These are phyloP conservation scores for Didymodactylos carnosus DNA, from an alignment of 2,888 invertebrate species.

Conservation along the genomic window DNA sequence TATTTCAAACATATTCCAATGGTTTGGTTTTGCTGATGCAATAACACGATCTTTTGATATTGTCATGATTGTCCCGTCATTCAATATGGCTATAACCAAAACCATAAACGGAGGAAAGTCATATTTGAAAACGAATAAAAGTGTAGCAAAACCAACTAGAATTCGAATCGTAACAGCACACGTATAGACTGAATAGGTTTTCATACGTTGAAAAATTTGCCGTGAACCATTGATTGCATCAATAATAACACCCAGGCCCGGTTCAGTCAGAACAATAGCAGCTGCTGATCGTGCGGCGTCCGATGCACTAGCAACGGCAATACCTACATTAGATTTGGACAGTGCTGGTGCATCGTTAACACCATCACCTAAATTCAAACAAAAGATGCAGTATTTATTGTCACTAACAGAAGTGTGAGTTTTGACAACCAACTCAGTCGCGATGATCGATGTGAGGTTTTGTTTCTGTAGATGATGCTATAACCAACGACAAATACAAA, in stretches of 20 bases:
- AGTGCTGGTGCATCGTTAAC: not conserved
- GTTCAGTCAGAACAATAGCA: not conserved
- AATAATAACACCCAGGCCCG: not conserved
- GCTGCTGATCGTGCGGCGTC: not conserved
- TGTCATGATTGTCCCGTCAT: not conserved
- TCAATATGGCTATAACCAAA: not conserved
- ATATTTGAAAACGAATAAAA: not conserved
- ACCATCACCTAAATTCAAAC: not conserved
- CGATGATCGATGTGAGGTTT: no score
- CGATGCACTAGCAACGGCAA: not conserved
- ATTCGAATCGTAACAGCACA: not conserved
- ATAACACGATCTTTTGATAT: not conserved
- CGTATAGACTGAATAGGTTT: not conserved
- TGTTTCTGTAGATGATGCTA: no score
- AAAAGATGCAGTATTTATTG: no score
- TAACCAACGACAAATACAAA: no score
- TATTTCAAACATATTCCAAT: not conserved
- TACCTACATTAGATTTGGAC: not conserved
- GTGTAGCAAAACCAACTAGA: not conserved
- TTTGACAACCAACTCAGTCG: no score
- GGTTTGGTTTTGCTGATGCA: not conserved
- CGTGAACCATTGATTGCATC: not conserved
- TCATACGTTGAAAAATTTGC: not conserved
- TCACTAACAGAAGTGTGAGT: no score
- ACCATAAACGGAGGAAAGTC: not conserved